Evolutionary conservation across 2,797 vertebrate genomes (phyloP).

Genomic region (Alouatta caraya): DNA sequence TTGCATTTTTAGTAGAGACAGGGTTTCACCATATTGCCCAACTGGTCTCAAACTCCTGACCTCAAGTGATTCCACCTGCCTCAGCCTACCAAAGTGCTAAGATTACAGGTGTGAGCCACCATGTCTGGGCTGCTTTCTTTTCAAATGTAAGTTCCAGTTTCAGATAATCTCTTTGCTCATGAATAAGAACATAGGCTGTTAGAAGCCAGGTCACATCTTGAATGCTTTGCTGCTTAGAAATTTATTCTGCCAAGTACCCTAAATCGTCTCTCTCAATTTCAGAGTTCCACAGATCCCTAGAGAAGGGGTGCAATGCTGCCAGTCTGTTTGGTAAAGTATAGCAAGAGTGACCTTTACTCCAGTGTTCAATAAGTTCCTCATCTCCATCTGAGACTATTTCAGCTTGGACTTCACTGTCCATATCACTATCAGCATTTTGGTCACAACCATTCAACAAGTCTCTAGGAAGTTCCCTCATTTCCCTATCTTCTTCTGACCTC

Average conservation of each 20-base stretch:
- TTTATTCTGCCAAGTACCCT: not conserved
- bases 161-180: not conserved
- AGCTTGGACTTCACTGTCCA: not conserved
- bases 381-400: not conserved
- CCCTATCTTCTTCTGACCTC: not conserved
- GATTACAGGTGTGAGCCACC: not conserved
- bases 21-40: too few relatives aligned
- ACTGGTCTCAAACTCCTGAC: not conserved
- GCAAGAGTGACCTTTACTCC: not conserved
- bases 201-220: too few relatives aligned
- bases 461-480: not conserved
- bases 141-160: not conserved
- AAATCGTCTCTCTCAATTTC: not conserved
- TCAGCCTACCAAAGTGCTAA: not conserved
- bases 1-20: too few relatives aligned
- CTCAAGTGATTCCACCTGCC: not conserved
- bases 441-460: not conserved
- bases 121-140: not conserved
- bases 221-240: not conserved
- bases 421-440: not conserved
- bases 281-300: not conserved
- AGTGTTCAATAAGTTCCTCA: not conserved
- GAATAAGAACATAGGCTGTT: not conserved
- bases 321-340: not conserved
- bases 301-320: not conserved